Evolutionary conservation across 2,797 vertebrate genomes (phyloP), one percentile per base, ranked within the genome.

Genomic region (Varecia variegata): DNA sequence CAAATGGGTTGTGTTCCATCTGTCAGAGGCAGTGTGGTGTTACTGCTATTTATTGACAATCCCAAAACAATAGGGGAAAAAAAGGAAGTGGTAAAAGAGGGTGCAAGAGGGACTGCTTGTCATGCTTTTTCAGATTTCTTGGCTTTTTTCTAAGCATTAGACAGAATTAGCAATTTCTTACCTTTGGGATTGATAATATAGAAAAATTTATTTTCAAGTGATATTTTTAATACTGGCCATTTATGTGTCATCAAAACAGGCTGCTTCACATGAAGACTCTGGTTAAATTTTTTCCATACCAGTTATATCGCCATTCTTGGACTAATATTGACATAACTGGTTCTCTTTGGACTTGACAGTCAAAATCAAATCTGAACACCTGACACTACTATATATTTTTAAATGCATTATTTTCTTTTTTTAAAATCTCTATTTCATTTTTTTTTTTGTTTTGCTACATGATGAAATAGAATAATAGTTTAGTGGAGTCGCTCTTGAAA

Each of bases 291-390:
- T 25, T 77, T 71, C 45, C 18, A 52, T 68, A n/a, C 10, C 11
- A 54, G 1, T 76, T 77, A 30, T n/a, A 83, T 60, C 32, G 21
- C 15, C 52, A 82, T 68, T 85, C 73, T 94, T 73, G 4, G 47
- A 82, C 23, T 85, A 73, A 81, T 1, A 3, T 5, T 74, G 67
- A 93, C 21, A 73, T 88, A 82, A 62, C 20, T 79, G 8, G 9
- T 82, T 80, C 76, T 15, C 8, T 88, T 76, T 94, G 25, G 32
- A 79, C 20, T 68, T 52, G 1, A 65, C 9, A 60, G 3, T 93
- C 38, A 93, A 90, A 93, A 97, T 45, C 21, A 92, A 90, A 84
- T 65, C 8, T n/a, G 88, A 84, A 80, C 2, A 76, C 65, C 23
- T 67, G 52, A 40, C 52, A 76, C 84, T 54, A 65, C 18, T 40